phyloP scores from a whole-genome alignment of 2,113 vertebrate genomes.

The Aegotheles bennettii region DNA sequence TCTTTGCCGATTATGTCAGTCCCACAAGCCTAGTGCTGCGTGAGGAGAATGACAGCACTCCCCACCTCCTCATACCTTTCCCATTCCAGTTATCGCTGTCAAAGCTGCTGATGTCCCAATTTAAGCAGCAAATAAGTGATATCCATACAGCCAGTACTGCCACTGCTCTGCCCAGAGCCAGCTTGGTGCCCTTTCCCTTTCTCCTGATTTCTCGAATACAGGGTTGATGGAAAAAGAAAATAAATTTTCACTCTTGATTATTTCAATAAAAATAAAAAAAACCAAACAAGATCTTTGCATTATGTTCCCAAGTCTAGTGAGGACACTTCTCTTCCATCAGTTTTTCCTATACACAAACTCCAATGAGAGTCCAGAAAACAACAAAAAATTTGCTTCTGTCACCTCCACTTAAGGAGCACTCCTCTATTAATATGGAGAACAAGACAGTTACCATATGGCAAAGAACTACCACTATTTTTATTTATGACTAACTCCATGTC shows the following conservation, averaged over 20 bases:
- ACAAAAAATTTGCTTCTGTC: neutral
- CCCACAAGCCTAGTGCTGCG: neutral
- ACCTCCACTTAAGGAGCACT: neutral
- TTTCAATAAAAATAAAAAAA: neutral
- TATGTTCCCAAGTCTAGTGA: neutral
- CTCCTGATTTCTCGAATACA: neutral
- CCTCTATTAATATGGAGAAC: neutral
- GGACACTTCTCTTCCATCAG: neutral
- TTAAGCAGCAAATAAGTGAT: neutral
- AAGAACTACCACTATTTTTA: neutral
- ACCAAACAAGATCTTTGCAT: neutral
- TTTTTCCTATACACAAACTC: neutral
- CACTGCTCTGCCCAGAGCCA: neutral
- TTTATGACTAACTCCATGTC: neutral
- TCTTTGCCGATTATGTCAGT: neutral
- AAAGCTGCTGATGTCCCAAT: neutral
- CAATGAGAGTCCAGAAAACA: neutral
- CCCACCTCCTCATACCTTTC: neutral
- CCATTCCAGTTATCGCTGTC: neutral
- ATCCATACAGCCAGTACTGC: neutral
- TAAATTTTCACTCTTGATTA: neutral
- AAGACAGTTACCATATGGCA: neutral
- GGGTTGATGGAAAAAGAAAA: neutral
- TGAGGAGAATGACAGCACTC: neutral
- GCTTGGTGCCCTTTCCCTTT: neutral